Evolutionary conservation across 2,113 vertebrate species (phyloP).

Genomic region (Henicopernis longicauda): DNA sequence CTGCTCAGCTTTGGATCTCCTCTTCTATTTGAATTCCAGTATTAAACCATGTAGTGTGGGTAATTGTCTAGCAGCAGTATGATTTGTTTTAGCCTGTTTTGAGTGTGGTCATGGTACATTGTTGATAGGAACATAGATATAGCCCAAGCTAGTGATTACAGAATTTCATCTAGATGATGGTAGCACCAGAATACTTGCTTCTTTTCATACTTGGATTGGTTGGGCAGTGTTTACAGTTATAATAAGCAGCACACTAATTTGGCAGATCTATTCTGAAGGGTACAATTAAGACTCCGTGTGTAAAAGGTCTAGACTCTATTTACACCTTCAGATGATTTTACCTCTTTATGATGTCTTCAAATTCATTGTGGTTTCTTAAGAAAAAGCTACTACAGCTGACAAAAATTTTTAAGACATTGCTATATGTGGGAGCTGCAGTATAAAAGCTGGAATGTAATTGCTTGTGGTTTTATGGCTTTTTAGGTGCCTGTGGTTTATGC

Average conservation of each 20-base stretch:
- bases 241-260: background rate
- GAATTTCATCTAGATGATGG: background rate
- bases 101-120: background rate
- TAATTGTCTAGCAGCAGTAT: background rate
- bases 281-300: background rate
- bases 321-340: background rate
- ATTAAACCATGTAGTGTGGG: background rate
- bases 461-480: slow-evolving; percentile 17
- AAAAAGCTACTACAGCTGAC: background rate
- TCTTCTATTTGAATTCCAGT: background rate
- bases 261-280: background rate
- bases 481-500: slow-evolving; percentile 99
- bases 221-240: background rate
- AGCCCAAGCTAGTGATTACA: background rate
- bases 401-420: background rate
- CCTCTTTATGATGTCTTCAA: background rate
- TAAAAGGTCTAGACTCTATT: background rate
- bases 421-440: background rate
- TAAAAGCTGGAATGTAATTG: slow-evolving; percentile 18
- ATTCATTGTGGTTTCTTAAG: background rate
- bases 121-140: background rate
- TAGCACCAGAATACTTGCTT: background rate
- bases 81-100: background rate
- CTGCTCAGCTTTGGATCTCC: background rate
- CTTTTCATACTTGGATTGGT: background rate